Percentiles rank a stretch among this genome's conserved stretches.
Evolutionary conservation across 2,113 vertebrate species (phyloP).

Genomic region (Eulacestoma nigropectus): DNA sequence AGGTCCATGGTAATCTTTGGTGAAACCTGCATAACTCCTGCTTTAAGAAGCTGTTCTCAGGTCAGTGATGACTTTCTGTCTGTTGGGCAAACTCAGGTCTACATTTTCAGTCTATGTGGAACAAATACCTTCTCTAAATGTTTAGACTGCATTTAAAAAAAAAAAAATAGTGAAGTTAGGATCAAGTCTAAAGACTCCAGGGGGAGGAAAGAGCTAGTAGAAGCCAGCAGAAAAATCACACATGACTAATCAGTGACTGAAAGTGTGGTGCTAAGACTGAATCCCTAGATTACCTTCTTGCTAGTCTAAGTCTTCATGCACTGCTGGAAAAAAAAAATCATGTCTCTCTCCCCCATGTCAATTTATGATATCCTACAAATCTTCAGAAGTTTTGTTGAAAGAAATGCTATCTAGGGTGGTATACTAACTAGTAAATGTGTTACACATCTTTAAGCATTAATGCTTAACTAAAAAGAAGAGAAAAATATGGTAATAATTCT

Average conservation of each 20-base stretch:
- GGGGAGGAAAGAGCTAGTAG: not conserved
- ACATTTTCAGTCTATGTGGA: not conserved
- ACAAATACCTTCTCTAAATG: not conserved
- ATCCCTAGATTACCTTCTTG: not conserved
- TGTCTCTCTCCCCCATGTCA: not conserved
- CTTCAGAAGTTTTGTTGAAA: not conserved
- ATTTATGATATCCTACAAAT: not conserved
- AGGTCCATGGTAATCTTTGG: not conserved
- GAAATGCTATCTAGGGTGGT: not conserved
- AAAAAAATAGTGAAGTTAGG: not conserved
- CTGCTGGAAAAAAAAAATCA: not conserved
- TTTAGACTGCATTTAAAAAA: not conserved
- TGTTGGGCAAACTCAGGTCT: not conserved
- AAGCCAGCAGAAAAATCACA: not conserved
- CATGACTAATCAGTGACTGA: not conserved
- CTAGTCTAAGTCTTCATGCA: not conserved
- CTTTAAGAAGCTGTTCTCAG: not conserved
- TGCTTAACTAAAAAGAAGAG: not conserved
- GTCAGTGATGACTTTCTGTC: not conserved
- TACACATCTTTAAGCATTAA: not conserved
- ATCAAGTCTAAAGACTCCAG: not conserved
- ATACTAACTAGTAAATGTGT: not conserved
- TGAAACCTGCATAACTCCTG: not conserved
- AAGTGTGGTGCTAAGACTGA: not conserved
- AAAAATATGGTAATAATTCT: not conserved